Conservation (phyloP, 2,797 vertebrate species). For the Sylvia borin region DNA sequence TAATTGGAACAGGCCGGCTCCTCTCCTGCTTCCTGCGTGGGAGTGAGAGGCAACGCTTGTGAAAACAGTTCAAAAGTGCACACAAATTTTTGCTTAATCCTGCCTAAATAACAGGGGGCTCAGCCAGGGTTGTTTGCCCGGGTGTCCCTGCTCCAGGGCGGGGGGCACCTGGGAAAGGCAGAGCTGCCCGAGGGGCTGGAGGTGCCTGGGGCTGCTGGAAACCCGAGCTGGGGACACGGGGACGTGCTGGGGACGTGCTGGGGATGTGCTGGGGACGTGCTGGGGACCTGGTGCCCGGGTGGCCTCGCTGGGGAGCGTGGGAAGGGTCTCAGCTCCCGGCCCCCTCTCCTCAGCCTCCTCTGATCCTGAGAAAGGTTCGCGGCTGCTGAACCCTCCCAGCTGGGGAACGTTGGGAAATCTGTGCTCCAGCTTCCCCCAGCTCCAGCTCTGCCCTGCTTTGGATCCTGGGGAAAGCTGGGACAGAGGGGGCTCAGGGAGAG, state of each 20-base stretch:
- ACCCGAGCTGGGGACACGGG: background rate
- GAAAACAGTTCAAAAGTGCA: slow-evolving; percentile 89
- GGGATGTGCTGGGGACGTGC: background rate
- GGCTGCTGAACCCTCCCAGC: background rate
- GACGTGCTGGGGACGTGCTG: background rate
- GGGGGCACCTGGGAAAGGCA: slow-evolving; percentile 14
- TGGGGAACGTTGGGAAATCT: background rate
- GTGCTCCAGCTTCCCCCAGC: background rate
- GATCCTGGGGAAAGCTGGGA: background rate
- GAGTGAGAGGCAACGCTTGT: slow-evolving; percentile 79
- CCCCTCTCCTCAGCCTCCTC: background rate
- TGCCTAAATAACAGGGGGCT: slow-evolving; percentile 84
- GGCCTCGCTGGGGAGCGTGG: background rate
- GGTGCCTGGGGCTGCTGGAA: slow-evolving; percentile 7
- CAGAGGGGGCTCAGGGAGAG: background rate
- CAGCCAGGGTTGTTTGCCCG: slow-evolving; percentile 59
- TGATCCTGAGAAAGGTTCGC: slow-evolving; percentile 27
- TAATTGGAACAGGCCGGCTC: slow-evolving; percentile 72
- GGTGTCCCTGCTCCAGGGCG: background rate
- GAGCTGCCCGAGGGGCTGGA: background rate
- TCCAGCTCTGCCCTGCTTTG: background rate
- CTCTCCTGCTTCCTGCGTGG: slow-evolving; percentile 78
- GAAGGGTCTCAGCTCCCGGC: background rate
- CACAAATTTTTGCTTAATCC: slow-evolving; percentile 85
- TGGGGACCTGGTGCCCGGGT: background rate